phyloP scores from a whole-genome alignment of 2,888 invertebrate species.

The Apotomis capreana region DNA sequence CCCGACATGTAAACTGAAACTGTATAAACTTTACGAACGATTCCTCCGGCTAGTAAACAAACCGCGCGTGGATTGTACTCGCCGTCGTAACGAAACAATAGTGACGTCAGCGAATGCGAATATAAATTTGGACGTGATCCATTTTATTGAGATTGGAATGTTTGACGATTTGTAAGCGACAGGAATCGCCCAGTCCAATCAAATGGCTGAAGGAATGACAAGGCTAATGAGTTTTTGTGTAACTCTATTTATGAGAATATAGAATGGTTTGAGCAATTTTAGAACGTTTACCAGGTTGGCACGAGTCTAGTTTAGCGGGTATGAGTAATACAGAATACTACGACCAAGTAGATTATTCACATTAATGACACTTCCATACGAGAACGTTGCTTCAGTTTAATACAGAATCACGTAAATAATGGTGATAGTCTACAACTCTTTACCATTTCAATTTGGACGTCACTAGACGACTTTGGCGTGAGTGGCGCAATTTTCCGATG shows the following conservation, averaged over 20 bases:
- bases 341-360: too few species aligned
- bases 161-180: background rate
- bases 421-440: too few species aligned
- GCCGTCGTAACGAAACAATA: constrained; percentile 37
- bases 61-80: constrained; percentile 57
- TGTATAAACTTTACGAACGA: constrained; percentile 67
- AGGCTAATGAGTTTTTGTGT: background rate
- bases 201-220: background rate
- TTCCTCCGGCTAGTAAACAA: constrained; percentile 74
- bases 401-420: too few species aligned
- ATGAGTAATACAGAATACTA: too few species aligned
- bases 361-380: too few species aligned
- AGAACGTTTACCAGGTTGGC: too few species aligned
- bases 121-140: constrained; percentile 34
- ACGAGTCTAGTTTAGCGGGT: too few species aligned
- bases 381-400: too few species aligned
- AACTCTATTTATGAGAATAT: background rate
- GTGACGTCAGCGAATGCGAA: constrained; percentile 36
- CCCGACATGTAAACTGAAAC: constrained; percentile 77
- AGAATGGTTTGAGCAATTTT: too few species aligned
- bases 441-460: too few species aligned
- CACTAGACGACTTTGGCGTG: too few species aligned
- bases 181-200: background rate
- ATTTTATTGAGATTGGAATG: constrained; percentile 26
- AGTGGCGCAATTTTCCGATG: too few species aligned